phyloP scores from a whole-genome alignment of 2,888 invertebrate genomes.

The Drosophila prostipennis region DNA sequence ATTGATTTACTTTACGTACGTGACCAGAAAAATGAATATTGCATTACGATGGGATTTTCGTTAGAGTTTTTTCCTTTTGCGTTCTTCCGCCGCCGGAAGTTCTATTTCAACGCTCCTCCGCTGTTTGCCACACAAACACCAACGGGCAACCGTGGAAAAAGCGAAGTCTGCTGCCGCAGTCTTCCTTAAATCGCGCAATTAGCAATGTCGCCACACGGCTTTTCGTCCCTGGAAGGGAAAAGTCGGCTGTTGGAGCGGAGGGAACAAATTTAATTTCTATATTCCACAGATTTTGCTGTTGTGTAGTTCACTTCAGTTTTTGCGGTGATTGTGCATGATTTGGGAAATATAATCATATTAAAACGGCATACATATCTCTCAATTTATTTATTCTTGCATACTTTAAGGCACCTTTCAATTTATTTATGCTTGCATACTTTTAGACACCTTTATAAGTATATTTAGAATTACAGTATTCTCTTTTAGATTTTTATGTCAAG shows the following conservation, averaged over 20 bases:
- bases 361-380: no score
- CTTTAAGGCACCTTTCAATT: no score
- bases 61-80: conserved; percentile 41
- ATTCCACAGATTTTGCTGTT: conserved; percentile 12
- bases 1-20: conserved; percentile 83
- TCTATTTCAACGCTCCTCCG: conserved; percentile 68
- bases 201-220: conserved; percentile 34
- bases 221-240: neutral
- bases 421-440: no score
- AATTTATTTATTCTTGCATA: no score
- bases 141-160: neutral
- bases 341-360: no score
- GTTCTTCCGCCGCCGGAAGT: conserved; percentile 58
- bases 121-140: conserved; percentile 36
- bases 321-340: no score
- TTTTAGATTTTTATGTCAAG: no score
- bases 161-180: conserved; percentile 18
- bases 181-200: conserved; percentile 52
- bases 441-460: no score
- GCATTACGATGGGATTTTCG: conserved; percentile 80
- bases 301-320: neutral
- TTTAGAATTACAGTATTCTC: no score
- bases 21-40: conserved; percentile 83
- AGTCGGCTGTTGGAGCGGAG: neutral
- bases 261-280: conserved; percentile 46